Base-by-base conservation (phyloP, 2,797 vertebrate species). In the Cyclopterus lumpus region DNA sequence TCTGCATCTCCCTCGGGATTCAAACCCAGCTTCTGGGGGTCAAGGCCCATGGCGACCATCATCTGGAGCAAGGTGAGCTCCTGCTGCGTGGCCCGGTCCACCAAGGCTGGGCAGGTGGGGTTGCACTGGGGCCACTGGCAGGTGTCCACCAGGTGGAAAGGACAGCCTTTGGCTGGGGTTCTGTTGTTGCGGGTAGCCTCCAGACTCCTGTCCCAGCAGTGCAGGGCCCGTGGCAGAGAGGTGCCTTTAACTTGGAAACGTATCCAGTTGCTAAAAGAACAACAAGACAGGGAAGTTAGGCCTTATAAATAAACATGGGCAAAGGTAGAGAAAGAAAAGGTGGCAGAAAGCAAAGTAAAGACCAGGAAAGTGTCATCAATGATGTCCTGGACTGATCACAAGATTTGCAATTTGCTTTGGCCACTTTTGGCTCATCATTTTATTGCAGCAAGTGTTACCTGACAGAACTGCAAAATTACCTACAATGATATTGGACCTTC, bases 71-170 rank as follows among this genome's bases (percentile, higher is more conserved):
- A 88, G 49, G 93, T 96, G 75, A 96, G 91, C 88, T 96, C 95
- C 85, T 95, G 95, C 54, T 95, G 93, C 12, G 95, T 95, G 79
- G 92, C 90, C 82, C 85, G 93, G 75, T 96, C 94, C 42, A 95
- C 91, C 80, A 96, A 87, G 18, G 93, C 89, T 1, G 96, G 95
- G 77, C 96, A 97, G 61, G 95, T 96, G 64, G 96, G 96, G 89
- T 97, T 96, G 84, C 96, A 97, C 82, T 97, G 96, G 24, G 95
- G 95, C 94, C 90, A 93, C 48, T 95, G 95, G 82, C 96, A 96
- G 72, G 84, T 93, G 84, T 96, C 96, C 36, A 96, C 87, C 62
- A 96, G 89, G 84, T 96, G 93, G 81, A 95, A 96, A 64, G 95
- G 94, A 68, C 96, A 97, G 20, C 95, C 95, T 88, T 94, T 96